phyloP scores from a whole-genome alignment of 2,113 vertebrate genomes.

The Ammodramus savannarum region DNA sequence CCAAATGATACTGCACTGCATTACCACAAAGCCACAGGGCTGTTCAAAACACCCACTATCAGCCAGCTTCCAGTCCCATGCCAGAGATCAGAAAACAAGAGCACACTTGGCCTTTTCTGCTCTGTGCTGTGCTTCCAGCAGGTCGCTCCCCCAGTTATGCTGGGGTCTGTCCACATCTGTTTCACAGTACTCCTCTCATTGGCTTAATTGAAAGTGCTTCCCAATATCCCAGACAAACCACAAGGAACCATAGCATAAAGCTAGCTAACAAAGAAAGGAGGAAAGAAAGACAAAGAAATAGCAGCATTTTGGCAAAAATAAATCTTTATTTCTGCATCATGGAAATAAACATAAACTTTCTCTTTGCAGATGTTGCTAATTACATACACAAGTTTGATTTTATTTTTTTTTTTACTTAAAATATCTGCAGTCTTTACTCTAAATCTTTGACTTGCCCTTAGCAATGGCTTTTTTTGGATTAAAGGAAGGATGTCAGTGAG shows the following conservation, averaged over 20 bases:
- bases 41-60: constrained; percentile 9
- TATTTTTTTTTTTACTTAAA: background rate
- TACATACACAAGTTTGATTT: background rate
- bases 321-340: background rate
- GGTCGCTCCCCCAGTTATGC: fast-evolving
- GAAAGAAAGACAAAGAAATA: background rate
- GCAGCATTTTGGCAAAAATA: background rate
- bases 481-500: background rate
- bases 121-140: background rate
- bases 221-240: constrained; percentile 9
- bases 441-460: background rate
- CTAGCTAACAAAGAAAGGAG: background rate
- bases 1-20: background rate
- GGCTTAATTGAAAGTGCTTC: constrained; percentile 52
- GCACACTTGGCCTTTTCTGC: background rate
- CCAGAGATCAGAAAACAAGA: constrained; percentile 34
- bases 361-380: background rate
- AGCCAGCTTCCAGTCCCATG: constrained; percentile 16
- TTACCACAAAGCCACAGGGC: constrained; percentile 38
- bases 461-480: background rate
- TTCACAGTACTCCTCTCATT: background rate
- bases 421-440: background rate
- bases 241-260: constrained; percentile 20
- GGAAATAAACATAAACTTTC: background rate
- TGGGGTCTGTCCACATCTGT: constrained; percentile 40